Evolutionary conservation across 2,888 invertebrate species (phyloP).

Genomic region (Taenaris catops): DNA sequence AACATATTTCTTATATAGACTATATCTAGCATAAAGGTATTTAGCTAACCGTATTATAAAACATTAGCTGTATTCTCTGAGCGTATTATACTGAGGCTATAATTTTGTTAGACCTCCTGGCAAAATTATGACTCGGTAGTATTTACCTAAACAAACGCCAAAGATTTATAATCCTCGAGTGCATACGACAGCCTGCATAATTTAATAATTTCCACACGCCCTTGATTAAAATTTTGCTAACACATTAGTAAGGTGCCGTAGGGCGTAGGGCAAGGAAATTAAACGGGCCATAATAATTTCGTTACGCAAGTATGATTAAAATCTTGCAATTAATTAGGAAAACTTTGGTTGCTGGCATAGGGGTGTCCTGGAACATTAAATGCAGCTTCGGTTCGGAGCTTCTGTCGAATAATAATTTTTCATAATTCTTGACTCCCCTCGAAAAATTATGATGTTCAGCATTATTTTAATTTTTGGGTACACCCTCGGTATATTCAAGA

Average conservation of each 20-base stretch:
- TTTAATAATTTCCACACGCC: conserved; percentile 73
- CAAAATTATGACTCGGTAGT: conserved; percentile 37
- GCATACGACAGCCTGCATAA: conserved; percentile 78
- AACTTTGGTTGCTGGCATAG: conserved; percentile 43
- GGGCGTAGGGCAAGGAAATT: conserved; percentile 68
- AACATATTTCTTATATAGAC: conserved; percentile 19
- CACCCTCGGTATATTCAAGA: background rate
- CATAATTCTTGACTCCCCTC: conserved; percentile 16
- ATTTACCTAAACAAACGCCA: conserved; percentile 52
- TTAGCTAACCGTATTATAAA: conserved; percentile 28
- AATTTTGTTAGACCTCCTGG: conserved; percentile 36
- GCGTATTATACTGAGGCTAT: conserved; percentile 29
- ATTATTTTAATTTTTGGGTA: conserved; percentile 3
- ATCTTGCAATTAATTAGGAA: conserved; percentile 74
- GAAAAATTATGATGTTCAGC: conserved; percentile 6
- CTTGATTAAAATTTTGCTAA: conserved; percentile 77
- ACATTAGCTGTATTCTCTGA: conserved; percentile 32
- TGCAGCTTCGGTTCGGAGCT: conserved; percentile 27
- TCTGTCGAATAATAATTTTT: conserved; percentile 11
- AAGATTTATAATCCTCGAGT: conserved; percentile 68
- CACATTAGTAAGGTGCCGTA: conserved; percentile 68
- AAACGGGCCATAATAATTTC: conserved; percentile 75
- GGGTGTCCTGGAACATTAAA: conserved; percentile 40
- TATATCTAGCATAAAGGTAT: conserved; percentile 30
- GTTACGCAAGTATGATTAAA: conserved; percentile 73